phyloP scores from a whole-genome alignment of 1,140 invertebrate genomes.

The Mamestra configurata region DNA sequence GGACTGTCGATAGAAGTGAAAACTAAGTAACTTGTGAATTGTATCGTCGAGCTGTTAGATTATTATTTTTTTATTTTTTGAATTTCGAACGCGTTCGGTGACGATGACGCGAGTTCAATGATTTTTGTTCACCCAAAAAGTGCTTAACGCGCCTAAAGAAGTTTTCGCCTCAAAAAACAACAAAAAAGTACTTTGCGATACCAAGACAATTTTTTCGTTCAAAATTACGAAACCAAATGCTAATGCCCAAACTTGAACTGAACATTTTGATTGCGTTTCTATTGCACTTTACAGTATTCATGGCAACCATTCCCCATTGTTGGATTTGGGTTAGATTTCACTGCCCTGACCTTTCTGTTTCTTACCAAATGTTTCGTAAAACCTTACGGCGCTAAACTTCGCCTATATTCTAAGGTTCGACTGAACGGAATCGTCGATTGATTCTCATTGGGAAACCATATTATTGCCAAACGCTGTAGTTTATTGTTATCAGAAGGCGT shows the following conservation, averaged over 20 bases:
- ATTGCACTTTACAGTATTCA: constrained; percentile 30
- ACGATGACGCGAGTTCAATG: too few relatives aligned
- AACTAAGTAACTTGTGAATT: too few relatives aligned
- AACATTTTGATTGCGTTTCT: constrained; percentile 20
- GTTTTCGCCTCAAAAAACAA: too few relatives aligned
- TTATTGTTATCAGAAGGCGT: constrained; percentile 6
- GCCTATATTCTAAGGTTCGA: constrained; percentile 21
- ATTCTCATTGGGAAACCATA: constrained; percentile 43
- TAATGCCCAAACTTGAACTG: background rate
- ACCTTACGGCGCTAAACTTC: background rate
- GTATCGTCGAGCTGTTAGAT: too few relatives aligned
- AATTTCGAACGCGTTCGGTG: too few relatives aligned
- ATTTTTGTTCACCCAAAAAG: too few relatives aligned
- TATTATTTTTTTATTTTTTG: too few relatives aligned
- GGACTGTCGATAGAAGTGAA: too few relatives aligned
- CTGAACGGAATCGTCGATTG: constrained; percentile 26
- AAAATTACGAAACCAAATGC: background rate
- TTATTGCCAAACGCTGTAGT: constrained; percentile 20
- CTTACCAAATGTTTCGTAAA: constrained; percentile 51
- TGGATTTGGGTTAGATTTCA: constrained; percentile 43
- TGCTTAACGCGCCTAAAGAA: too few relatives aligned
- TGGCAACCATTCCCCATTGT: constrained; percentile 40
- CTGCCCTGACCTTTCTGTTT: constrained; percentile 37
- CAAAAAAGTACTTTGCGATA: too few relatives aligned
- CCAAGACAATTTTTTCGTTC: background rate